Base-by-base conservation (phyloP, 2,797 vertebrate species). In the Trematomus bernacchii region DNA sequence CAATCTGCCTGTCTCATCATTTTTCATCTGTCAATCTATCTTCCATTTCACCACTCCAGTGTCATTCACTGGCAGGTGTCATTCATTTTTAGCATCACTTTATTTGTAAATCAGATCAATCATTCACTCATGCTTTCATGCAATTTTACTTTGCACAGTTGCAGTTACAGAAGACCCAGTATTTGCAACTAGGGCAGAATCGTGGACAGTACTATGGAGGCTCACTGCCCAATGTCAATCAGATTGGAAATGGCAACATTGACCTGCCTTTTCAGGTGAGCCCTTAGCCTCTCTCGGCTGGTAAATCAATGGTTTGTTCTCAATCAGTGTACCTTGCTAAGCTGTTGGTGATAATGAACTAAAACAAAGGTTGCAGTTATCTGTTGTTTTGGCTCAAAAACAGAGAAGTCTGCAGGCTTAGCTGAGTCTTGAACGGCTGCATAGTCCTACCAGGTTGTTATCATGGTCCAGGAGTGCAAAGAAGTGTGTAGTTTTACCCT, bases 231-330 rank as follows among this genome's bases (percentile, higher is more conserved):
- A 99, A 99, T 86, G 98, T 99, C 94, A 99, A 99, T 93, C 98
- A 99, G 96, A 97, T 99, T 88, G 98, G 98, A 90, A 99, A 96
- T 94, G 96, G 97, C 94, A 96, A 95, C 89, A 96, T 97, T 96
- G 98, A 99, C 93, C 96, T 99, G 90, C 96, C 98, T 92, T 99
- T 99, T 96, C 98, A 99, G 98, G 98, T 99, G 95, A 97, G 96
- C 94, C 90, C 91, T 85, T 91, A 94, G 93, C 91, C 85, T 92
- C 87, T 94, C 89, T 90, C 66, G 78, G 91, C 85, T 90, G 89
- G 79, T 90, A 85, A 91, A 90, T 88, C 72, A 86, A 77, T 89
- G 81, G 89, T 93, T 90, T 90, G 78, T 91, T 91, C 73, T 91
- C 80, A 46, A 85, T 68, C 69, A 79, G 82, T 92, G 87, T 78